These are phyloP conservation scores for Acleris emargana DNA, from an alignment of 2,888 invertebrate genomes.

Conservation along the genomic window DNA sequence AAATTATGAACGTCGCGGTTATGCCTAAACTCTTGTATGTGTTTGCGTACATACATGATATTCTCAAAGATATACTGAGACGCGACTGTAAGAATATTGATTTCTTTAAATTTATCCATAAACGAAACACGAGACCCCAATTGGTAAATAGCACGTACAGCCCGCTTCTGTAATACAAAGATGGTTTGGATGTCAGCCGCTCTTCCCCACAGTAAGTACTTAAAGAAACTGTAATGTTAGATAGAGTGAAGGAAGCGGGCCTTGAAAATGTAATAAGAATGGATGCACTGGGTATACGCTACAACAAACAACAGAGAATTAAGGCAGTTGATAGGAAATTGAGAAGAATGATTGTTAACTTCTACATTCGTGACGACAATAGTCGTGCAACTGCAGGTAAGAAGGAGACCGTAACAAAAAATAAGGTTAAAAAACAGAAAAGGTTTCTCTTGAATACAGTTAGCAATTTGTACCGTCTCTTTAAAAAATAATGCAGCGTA, in stretches of 20 bases:
- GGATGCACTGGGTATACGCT: constrained; percentile 33
- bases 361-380: constrained; percentile 35
- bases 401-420: constrained; percentile 38
- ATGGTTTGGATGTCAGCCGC: too few relatives aligned
- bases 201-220: too few relatives aligned
- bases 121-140: too few relatives aligned
- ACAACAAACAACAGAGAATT: constrained; percentile 30
- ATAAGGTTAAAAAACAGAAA: constrained; percentile 41
- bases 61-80: too few relatives aligned
- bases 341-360: constrained; percentile 32
- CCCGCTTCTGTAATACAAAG: too few relatives aligned
- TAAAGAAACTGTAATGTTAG: constrained; percentile 30
- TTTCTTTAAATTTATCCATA: too few relatives aligned
- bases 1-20: too few relatives aligned
- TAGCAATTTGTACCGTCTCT: constrained; percentile 32
- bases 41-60: too few relatives aligned
- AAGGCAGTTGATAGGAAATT: constrained; percentile 31
- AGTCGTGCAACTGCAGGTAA: constrained; percentile 31
- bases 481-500: constrained; percentile 33
- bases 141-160: too few relatives aligned
- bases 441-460: constrained; percentile 37
- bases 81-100: too few relatives aligned
- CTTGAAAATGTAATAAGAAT: constrained; percentile 34
- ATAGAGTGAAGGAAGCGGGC: constrained; percentile 33
- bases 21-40: too few relatives aligned